Base-by-base conservation (phyloP, 1,140 invertebrate genomes). In the Heliconius congener region DNA sequence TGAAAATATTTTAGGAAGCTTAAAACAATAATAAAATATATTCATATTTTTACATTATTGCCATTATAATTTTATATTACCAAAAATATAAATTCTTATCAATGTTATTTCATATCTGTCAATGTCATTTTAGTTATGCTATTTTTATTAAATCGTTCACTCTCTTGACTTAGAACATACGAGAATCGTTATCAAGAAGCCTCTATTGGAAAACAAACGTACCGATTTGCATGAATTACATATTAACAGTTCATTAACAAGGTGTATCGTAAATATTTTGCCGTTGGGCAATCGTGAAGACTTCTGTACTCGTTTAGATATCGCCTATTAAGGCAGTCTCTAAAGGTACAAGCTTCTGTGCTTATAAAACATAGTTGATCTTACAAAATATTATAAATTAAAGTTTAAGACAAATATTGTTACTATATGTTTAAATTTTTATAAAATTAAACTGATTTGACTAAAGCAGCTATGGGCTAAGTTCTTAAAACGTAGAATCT, bases 221-320 rank as follows among this genome's bases (percentile, higher is more conserved):
- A 84, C 80, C 87, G 85, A 91, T 92, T 92, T 92, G 88, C 90
- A 92, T 91, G 87, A 88, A 91, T 87, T 86, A 88, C 84, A 82
- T 87, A 90, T 90, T 89, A 92, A 90, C 89, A 92, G 89, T 87
- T 90, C 88, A 84, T 92, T 92, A 92, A 90, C 84, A 87, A 88
- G 84, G 83, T 87, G 84, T 88, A 88, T 90, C 88, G 86, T 91
- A 91, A 90, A 91, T 89, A 91, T 90, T 88, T 86, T 87, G 88
- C 86, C 74, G 86, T 87, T 88, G 86, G 82, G 84, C 74, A 77
- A 77, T 30, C 76, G 42, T 30, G 37, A 16, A 55, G 27, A 71
- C 70, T 77, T 55, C 76, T 71, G 76, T 77, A 77, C 71, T 42
- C 37, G 23, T 72, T 72, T 72, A 72, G 71, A 72, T 72, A 72